Percentiles rank a stretch among this genome's conserved stretches.
Conservation (phyloP, 2,888 invertebrate species). For the Cheilosia vernalis region DNA sequence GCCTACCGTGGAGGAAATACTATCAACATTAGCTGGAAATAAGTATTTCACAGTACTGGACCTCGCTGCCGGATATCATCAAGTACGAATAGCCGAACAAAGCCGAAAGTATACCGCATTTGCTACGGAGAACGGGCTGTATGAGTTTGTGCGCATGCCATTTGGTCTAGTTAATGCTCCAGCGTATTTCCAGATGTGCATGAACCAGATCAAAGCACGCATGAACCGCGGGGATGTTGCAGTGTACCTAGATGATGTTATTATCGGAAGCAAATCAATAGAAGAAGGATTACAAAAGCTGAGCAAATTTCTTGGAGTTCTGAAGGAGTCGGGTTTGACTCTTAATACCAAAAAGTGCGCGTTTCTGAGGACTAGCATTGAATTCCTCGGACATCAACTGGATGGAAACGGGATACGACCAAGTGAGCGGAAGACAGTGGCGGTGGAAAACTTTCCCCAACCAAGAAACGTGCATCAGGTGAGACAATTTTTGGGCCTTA, state of each 20-base stretch:
- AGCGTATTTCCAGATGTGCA: conserved; percentile 6
- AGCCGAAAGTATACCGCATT: no score
- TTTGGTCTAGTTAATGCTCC: conserved; percentile 3
- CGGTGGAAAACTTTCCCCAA: neutral
- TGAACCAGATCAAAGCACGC: neutral
- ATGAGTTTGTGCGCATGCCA: neutral
- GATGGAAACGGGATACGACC: conserved; percentile 16
- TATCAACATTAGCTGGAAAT: conserved; percentile 25
- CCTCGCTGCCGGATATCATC: conserved; percentile 31
- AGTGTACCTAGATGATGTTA: no score
- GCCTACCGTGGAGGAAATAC: conserved; percentile 36
- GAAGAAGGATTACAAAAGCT: conserved; percentile 21
- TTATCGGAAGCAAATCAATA: conserved; percentile 6
- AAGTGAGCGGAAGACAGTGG: conserved; percentile 17
- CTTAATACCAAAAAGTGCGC: conserved; percentile 34
- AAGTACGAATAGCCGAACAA: no score
- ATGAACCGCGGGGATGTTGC: no score
- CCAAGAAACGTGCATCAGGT: conserved; percentile 21
- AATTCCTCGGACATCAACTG: conserved; percentile 24
- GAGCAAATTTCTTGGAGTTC: neutral
- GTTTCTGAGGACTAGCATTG: conserved; percentile 12
- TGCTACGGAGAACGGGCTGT: no score
- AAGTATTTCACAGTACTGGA: conserved; percentile 35
- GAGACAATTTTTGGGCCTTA: conserved; percentile 28
- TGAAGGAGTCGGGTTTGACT: conserved; percentile 10